phyloP scores from a whole-genome alignment of 2,888 invertebrate genomes.

The Crocallis elinguaria region DNA sequence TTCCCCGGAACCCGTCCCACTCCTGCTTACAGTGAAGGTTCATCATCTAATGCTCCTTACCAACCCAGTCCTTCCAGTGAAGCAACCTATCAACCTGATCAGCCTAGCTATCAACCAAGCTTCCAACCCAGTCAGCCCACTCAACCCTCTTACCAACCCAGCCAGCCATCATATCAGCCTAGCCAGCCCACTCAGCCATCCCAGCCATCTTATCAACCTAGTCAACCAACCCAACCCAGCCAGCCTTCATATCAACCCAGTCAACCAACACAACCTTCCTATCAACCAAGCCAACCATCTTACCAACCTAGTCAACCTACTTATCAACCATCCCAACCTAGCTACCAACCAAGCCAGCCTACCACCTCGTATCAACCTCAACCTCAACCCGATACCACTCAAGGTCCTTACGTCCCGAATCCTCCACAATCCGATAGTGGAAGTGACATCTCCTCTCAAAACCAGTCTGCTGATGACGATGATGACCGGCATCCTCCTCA shows the following conservation, averaged over 20 bases:
- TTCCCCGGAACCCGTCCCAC: constrained; percentile 71
- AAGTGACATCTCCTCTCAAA: constrained; percentile 35
- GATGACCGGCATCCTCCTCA: constrained; percentile 90
- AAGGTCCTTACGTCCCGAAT: constrained; percentile 33
- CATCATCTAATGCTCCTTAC: constrained; percentile 48
- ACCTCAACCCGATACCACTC: constrained; percentile 34
- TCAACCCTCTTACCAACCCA: constrained; percentile 39
- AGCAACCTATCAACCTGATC: constrained; percentile 48
- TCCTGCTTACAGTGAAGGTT: constrained; percentile 71
- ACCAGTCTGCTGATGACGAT: constrained; percentile 68
- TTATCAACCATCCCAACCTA: constrained; percentile 47
- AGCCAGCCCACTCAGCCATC: constrained; percentile 42
- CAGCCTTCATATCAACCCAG: constrained; percentile 15
- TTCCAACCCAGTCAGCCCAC: constrained; percentile 30
- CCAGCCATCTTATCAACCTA: constrained; percentile 42
- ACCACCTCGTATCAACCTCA: constrained; percentile 28
- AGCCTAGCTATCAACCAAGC: constrained; percentile 47
- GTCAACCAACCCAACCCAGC: constrained; percentile 42
- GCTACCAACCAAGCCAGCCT: constrained; percentile 23
- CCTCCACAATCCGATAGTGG: constrained; percentile 17
- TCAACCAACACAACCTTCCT: constrained; percentile 44
- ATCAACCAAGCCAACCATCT: constrained; percentile 22
- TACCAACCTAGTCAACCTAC: constrained; percentile 36
- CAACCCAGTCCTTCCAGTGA: constrained; percentile 40
- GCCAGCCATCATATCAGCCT: constrained; percentile 41